A percentile compares a stretch with the other conserved stretches of the same genome.
These are phyloP conservation scores for Furcifer pardalis DNA, from an alignment of 2,797 vertebrate species.

Conservation along the genomic window DNA sequence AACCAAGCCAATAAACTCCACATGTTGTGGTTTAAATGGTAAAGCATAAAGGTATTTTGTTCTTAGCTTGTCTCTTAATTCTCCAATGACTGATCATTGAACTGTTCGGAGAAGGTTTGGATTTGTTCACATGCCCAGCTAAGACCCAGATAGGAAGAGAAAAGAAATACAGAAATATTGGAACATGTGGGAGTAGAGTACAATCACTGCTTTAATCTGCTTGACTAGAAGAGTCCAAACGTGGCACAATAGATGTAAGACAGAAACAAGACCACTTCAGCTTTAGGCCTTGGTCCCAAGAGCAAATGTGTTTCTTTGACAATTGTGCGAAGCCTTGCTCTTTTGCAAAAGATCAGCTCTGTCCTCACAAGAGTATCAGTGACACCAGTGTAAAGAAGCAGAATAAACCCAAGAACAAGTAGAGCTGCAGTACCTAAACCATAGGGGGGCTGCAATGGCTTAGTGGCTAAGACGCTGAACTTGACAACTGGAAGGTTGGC, in stretches of 20 bases:
- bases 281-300: background rate
- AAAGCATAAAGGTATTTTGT: background rate
- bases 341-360: background rate
- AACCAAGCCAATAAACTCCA: conserved; percentile 12
- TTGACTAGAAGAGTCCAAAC: background rate
- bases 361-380: no score
- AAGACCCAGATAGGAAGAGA: conserved; percentile 44
- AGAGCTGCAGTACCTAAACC: background rate
- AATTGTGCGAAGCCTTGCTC: background rate
- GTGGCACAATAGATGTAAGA: background rate
- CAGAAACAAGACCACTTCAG: background rate
- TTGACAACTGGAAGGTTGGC: no score
- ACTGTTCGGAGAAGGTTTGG: background rate
- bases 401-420: background rate
- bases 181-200: fast-evolving
- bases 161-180: background rate
- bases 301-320: background rate
- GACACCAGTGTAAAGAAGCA: background rate
- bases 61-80: background rate
- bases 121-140: conserved; percentile 18
- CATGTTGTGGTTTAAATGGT: background rate
- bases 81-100: background rate
- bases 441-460: no score
- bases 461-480: no score
- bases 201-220: background rate